Percentiles rank a stretch among this genome's conserved stretches.
phyloP scores from a whole-genome alignment of 1,140 invertebrate genomes.

The Leptoteleia sp. region DNA sequence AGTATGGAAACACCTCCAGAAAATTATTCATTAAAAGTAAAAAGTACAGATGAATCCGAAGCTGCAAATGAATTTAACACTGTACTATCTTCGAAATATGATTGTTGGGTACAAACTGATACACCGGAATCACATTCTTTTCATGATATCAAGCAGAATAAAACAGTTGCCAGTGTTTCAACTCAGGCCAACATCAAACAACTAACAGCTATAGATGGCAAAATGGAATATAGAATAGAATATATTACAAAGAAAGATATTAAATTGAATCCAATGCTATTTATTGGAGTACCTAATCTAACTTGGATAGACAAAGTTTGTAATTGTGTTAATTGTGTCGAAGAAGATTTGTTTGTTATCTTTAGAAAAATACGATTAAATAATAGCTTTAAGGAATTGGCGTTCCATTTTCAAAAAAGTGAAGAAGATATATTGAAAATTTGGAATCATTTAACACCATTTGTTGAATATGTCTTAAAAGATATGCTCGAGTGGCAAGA shows the following conservation, averaged over 20 bases:
- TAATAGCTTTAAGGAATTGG: background rate
- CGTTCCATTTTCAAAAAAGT: background rate
- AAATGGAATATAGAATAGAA: too few relatives aligned
- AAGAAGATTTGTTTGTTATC: background rate
- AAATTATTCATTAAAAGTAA: too few relatives aligned
- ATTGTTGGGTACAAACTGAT: background rate
- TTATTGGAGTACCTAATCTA: constrained; percentile 2
- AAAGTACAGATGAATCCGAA: too few relatives aligned
- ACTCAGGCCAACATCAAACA: background rate
- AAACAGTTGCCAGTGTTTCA: background rate
- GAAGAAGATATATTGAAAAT: background rate
- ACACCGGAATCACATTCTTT: background rate
- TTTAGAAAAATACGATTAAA: constrained; percentile 18
- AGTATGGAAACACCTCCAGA: too few relatives aligned
- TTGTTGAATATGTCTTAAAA: background rate
- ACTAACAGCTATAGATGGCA: too few relatives aligned
- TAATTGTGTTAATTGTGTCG: background rate
- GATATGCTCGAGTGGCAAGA: constrained; percentile 9
- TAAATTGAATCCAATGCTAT: background rate
- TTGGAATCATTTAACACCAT: background rate
- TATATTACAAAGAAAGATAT: background rate
- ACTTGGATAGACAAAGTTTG: background rate
- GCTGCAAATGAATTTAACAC: background rate
- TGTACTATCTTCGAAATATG: background rate
- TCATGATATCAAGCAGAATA: background rate